Percentiles rank a stretch among this genome's conserved stretches.
Evolutionary conservation across 2,113 vertebrate genomes (phyloP).

Genomic region (Mirounga angustirostris): DNA sequence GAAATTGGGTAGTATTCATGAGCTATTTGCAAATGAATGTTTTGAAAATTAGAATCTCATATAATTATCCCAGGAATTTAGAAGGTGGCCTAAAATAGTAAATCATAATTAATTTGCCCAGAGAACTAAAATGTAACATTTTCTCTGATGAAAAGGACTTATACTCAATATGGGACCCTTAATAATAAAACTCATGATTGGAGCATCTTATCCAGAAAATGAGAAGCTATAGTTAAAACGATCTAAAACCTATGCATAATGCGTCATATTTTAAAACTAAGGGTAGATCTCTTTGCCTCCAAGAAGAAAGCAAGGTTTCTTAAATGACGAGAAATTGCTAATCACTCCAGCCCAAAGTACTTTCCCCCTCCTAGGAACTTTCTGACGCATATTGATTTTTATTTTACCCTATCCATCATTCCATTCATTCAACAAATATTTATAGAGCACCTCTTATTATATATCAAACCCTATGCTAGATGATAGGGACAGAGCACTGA

Average conservation of each 20-base stretch:
- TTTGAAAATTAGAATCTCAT: conserved; percentile 80
- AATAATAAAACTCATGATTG: conserved; percentile 68
- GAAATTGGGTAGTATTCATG: conserved; percentile 83
- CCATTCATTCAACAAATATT: conserved; percentile 38
- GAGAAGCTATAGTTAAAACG: conserved; percentile 35
- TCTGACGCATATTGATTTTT: conserved; percentile 61
- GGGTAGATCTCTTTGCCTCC: conserved; percentile 37
- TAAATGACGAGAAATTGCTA: conserved; percentile 60
- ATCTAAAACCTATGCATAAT: conserved; percentile 55
- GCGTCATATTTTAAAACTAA: conserved; percentile 50
- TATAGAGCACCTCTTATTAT: conserved; percentile 36
- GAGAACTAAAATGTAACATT: conserved; percentile 78
- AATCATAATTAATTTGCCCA: conserved; percentile 81
- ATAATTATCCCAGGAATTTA: conserved; percentile 81
- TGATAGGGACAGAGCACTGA: conserved; percentile 36
- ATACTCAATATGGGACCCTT: conserved; percentile 44
- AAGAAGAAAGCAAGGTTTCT: conserved; percentile 55
- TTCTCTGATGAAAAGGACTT: conserved; percentile 74
- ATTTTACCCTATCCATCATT: conserved; percentile 18
- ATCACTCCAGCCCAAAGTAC: not conserved
- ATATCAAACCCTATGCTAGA: not conserved
- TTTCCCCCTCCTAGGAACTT: not conserved
- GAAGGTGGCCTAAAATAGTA: conserved; percentile 77
- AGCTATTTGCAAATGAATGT: conserved; percentile 84
- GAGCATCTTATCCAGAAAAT: conserved; percentile 67